These are phyloP conservation scores for Charanyca ferruginea DNA, from an alignment of 2,888 invertebrate genomes.

Conservation along the genomic window DNA sequence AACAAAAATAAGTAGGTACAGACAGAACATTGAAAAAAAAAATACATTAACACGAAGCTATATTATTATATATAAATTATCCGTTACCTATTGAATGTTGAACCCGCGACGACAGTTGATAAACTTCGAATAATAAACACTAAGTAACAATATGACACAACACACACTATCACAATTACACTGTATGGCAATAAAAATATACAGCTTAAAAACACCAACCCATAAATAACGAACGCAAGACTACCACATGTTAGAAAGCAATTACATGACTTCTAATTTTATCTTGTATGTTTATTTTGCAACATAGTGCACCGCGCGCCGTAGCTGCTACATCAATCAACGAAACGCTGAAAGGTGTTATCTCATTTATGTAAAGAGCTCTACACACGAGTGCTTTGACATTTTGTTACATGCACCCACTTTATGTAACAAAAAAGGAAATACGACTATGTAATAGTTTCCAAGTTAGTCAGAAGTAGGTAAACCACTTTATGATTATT, in stretches of 20 bases:
- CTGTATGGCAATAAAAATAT: slow-evolving; percentile 16
- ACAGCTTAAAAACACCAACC: slow-evolving; percentile 8
- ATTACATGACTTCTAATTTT: slow-evolving; percentile 34
- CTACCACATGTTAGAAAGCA: slow-evolving; percentile 29
- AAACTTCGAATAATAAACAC: not conserved
- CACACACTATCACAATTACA: slow-evolving; percentile 21
- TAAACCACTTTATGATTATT: slow-evolving; percentile 24
- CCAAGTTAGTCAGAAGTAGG: slow-evolving; percentile 21
- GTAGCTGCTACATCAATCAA: slow-evolving; percentile 34
- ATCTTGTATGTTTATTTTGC: slow-evolving; percentile 45
- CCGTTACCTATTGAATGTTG: not conserved
- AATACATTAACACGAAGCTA: too few relatives aligned
- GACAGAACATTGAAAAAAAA: too few relatives aligned
- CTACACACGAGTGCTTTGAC: not conserved
- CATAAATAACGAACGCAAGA: slow-evolving; percentile 1
- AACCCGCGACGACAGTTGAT: not conserved
- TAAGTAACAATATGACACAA: slow-evolving; percentile 12
- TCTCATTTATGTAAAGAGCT: slow-evolving; percentile 8
- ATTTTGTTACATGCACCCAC: slow-evolving; percentile 36
- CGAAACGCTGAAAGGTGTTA: slow-evolving; percentile 27
- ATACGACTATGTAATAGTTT: slow-evolving; percentile 40
- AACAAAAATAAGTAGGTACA: not conserved
- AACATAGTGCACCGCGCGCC: slow-evolving; percentile 2
- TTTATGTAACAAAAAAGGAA: slow-evolving; percentile 44
- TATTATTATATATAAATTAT: too few relatives aligned